Conservation (phyloP, 64 coral and sea anemone species). For the Platygyra sinensis region DNA sequence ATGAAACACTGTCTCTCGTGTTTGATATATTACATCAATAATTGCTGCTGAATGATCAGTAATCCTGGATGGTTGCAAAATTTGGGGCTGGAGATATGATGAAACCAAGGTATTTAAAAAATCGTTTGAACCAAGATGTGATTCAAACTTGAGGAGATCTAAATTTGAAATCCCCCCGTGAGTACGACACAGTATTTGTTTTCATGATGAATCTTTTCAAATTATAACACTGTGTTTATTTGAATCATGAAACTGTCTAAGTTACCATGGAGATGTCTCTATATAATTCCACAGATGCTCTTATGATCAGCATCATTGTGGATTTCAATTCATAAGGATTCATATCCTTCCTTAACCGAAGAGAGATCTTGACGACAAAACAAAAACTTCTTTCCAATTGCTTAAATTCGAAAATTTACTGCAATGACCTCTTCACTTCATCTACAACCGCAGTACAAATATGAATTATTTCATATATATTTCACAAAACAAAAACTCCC, state of each 20-base stretch:
- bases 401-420: too few relatives aligned
- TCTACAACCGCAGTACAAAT: too few relatives aligned
- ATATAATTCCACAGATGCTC: conserved; percentile 25
- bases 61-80: conserved; percentile 39
- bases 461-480: too few relatives aligned
- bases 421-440: too few relatives aligned
- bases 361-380: background rate
- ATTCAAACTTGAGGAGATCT: conserved; percentile 13
- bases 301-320: background rate
- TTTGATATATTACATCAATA: too few relatives aligned
- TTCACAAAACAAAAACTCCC: too few relatives aligned
- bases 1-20: too few relatives aligned
- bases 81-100: conserved; percentile 29
- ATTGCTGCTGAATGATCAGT: conserved; percentile 16
- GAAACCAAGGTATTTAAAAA: conserved; percentile 35
- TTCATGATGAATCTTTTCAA: conserved; percentile 6
- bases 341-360: background rate
- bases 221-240: background rate
- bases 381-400: background rate
- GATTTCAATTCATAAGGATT: conserved; percentile 32
- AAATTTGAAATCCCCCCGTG: conserved; percentile 31
- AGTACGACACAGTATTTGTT: background rate
- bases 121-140: background rate
- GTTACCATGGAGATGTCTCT: conserved; percentile 10
- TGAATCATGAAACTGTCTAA: too few relatives aligned